phyloP scores from a whole-genome alignment of 2,113 vertebrate genomes.

The Scopus umbretta region DNA sequence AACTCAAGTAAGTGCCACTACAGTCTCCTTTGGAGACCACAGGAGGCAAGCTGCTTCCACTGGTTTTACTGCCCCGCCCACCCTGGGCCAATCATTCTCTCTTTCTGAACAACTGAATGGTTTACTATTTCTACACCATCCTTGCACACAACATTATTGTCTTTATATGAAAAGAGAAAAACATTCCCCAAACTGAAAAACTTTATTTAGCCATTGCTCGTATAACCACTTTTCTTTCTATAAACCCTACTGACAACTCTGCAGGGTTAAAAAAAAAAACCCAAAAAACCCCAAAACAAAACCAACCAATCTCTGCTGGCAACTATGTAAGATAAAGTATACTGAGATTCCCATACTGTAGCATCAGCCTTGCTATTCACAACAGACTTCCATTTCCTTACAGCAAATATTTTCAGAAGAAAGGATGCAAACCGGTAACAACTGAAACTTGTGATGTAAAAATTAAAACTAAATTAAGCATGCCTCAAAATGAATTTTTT shows the following conservation, averaged over 20 bases:
- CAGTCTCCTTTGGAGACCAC: not conserved
- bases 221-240: not conserved
- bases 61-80: not conserved
- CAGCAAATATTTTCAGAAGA: not conserved
- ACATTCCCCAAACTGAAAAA: not conserved
- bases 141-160: not conserved
- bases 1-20: not conserved
- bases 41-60: not conserved
- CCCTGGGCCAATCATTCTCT: not conserved
- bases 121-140: not conserved
- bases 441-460: not conserved
- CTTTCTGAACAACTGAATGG: not conserved
- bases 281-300: too few relatives aligned
- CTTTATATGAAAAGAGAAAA: not conserved
- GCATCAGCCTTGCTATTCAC: not conserved
- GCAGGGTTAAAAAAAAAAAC: too few relatives aligned
- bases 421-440: not conserved
- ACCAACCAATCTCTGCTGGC: not conserved
- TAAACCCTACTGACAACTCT: not conserved
- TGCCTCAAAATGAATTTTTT: not conserved
- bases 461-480: not conserved
- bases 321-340: not conserved
- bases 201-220: not conserved
- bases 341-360: not conserved
- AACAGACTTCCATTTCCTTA: not conserved